Evolutionary conservation across 2,888 invertebrate species (phyloP), one percentile per base, ranked within the genome.

Genomic region (Lasiommata megera): DNA sequence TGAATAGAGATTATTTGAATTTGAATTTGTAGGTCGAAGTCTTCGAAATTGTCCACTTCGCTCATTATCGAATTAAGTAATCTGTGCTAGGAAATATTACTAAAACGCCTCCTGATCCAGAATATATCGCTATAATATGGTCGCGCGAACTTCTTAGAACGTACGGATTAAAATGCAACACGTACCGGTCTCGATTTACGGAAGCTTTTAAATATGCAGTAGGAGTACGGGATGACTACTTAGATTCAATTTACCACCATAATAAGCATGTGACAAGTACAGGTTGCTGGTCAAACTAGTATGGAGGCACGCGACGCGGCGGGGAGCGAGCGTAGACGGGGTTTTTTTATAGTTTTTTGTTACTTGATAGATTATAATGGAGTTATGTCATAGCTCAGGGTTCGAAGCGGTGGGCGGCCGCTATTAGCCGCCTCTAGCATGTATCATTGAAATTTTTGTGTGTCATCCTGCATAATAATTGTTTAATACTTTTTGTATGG

Each of bases 231-330:
- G 69, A 58, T 58, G 44, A 54, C 53, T 74, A 72, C 68, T 77
- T 78, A 77, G 76, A 80, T 80, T 80, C 76, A 79, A 80, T 82
- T 81, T 79, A 79, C 74, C 74, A 77, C 71, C 72, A 72, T 80
- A 80, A 79, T 78, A 74, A 73, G 71, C 67, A 70, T 72, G 66
- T 69, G 77, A 71, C 73, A 68, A 70, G 72, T 75, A 76, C 79
- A 72, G 77, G 80, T 77, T 74, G 76, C 78, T 70, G 77, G 79
- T 77, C 66, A 73, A 76, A 83, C 80, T 68, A 75, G 82, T 79
- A 73, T 70, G 72, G 62, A 73, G 84, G 86, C 87, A 87, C 88
- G 87, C 84, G 87, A 79, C 87, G 75, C 87, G 72, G 74, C 83
- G 73, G 87, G 87, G 82, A 81, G 76, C 73, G 76, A 67, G 74